Base-by-base conservation (phyloP, 2,888 invertebrate species). In the Augochlorella aurata region DNA sequence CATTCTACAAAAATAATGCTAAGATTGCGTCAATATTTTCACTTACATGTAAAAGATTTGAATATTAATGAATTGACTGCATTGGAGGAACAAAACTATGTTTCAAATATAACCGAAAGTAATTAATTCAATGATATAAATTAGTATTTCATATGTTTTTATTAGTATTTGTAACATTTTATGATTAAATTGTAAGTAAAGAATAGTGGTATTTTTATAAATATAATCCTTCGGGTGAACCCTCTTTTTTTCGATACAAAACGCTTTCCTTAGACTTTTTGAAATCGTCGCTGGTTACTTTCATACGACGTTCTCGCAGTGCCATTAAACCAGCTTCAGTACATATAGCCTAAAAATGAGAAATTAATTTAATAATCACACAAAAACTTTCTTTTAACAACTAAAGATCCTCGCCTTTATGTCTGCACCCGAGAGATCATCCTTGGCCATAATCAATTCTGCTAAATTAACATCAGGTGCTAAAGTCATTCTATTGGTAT, bases 231-330 rank as follows among this genome's bases (percentile, higher is more conserved):
- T 99, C 99, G 1, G 99, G 99, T 67, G 99, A 99, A 86, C 99
- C 99, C 95, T 99, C 99, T 93, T 99, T 99, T 95, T 99, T 99
- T 82, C 99, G 96, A 93, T 99, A 99, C 70, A 99, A 95, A 47
- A 99, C 99, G 94, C 98, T 99, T 94, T 99, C 99, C 94, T 99
- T 99, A 0, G 99, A 99, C 94, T 99, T 99, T 94, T 98, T 98
- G 94, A 99, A 99, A 94, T 99, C 99, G 94, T 99, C 99, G 94
- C 99, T 99, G 83, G 98, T 99, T 50, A 99, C 99, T 94, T 99
- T 99, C 99, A 99, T 99, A 89, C 99, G 96, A 75, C 99, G 96
- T 94, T 99, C 99, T 85, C 99, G 95, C 71, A 99, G 94, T 7
- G 99, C 99, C 97, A 99, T 98, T 77, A 99, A 94, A 85, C 99